Percentiles rank a stretch among this genome's conserved stretches.
phyloP scores from a whole-genome alignment of 2,113 vertebrate genomes.

The Centrocercus urophasianus region DNA sequence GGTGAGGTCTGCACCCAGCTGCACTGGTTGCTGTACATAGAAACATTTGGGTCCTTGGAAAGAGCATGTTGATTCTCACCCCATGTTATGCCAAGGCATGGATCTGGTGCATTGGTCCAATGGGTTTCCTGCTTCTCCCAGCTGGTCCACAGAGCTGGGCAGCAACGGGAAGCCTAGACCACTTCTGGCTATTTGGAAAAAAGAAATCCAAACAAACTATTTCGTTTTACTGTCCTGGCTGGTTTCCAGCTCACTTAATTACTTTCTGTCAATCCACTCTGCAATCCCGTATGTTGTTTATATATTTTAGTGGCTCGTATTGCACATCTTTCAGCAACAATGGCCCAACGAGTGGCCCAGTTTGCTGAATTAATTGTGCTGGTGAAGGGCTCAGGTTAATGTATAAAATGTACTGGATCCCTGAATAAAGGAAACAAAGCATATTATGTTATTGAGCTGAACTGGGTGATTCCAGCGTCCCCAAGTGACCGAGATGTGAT shows the following conservation, averaged over 20 bases:
- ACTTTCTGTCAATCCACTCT: background rate
- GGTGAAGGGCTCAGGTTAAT: slow-evolving; percentile 45
- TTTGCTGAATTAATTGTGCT: background rate
- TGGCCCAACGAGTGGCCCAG: background rate
- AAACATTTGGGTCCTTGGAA: background rate
- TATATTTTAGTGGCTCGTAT: slow-evolving; percentile 43
- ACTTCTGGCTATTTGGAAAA: background rate
- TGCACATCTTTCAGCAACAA: slow-evolving; percentile 7
- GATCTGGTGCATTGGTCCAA: background rate
- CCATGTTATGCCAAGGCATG: background rate
- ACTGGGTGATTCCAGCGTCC: background rate
- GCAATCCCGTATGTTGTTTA: slow-evolving; percentile 49
- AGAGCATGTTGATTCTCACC: background rate
- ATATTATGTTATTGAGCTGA: background rate
- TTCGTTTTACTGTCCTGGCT: slow-evolving; percentile 22
- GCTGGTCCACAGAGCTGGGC: rapidly evolving
- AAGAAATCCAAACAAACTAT: background rate
- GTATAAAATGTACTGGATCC: background rate
- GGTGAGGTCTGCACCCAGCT: background rate
- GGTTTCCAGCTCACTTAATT: slow-evolving; percentile 44
- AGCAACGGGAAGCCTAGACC: background rate
- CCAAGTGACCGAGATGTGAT: background rate
- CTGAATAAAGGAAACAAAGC: background rate
- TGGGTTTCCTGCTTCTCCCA: rapidly evolving
- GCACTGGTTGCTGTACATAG: rapidly evolving